Conservation (phyloP, 2,888 invertebrate genomes). For the Agrilus cyanescens region DNA sequence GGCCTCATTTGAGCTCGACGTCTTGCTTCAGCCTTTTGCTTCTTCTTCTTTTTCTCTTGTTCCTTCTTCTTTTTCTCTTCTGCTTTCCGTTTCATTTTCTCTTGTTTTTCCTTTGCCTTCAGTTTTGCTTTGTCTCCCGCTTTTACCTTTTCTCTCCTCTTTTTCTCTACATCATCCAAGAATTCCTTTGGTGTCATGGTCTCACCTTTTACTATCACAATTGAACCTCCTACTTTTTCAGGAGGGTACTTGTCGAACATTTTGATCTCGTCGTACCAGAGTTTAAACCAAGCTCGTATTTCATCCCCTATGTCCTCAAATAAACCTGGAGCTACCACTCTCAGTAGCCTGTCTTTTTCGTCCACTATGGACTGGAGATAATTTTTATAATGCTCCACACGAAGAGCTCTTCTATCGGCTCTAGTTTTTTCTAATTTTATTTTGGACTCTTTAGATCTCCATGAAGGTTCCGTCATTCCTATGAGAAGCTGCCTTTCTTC, state of each 20-base stretch:
- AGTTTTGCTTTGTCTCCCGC: conserved; percentile 16
- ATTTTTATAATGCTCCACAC: conserved; percentile 36
- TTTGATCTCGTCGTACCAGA: conserved; percentile 47
- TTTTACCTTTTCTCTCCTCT: conserved; percentile 24
- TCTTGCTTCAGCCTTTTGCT: conserved; percentile 29
- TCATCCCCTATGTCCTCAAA: conserved; percentile 67
- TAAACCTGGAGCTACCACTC: conserved; percentile 43
- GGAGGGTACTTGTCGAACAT: conserved; percentile 64
- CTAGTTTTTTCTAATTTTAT: conserved; percentile 38
- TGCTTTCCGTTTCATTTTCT: conserved; percentile 28
- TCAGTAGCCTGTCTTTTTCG: conserved; percentile 41
- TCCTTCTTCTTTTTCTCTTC: conserved; percentile 36
- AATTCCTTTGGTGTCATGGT: conserved; percentile 49
- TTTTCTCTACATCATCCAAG: conserved; percentile 31
- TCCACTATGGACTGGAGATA: conserved; percentile 37
- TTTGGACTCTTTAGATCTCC: conserved; percentile 36
- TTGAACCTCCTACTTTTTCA: conserved; percentile 56
- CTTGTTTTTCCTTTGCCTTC: conserved; percentile 17
- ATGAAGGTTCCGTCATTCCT: conserved; percentile 45
- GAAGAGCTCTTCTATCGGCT: conserved; percentile 37
- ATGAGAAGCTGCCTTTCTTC: conserved; percentile 37
- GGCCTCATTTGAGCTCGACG: conserved; percentile 11
- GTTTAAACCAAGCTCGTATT: conserved; percentile 60
- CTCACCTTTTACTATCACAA: conserved; percentile 46
- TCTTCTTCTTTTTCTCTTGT: conserved; percentile 17